phyloP scores from a whole-genome alignment of 2,888 invertebrate species.

The Tetropium fuscum region DNA sequence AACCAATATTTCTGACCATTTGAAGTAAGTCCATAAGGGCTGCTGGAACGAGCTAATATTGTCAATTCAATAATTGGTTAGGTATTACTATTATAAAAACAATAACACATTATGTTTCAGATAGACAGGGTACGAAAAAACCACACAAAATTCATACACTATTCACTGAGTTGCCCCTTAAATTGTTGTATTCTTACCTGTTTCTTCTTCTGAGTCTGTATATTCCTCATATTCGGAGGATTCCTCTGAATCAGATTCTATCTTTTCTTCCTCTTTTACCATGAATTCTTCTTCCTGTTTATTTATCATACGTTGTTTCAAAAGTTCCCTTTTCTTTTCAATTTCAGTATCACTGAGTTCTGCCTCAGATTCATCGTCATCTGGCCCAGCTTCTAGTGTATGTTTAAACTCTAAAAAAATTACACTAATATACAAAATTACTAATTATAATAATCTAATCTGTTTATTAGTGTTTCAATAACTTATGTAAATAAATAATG shows the following conservation, averaged over 20 bases:
- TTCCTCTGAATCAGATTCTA: slow-evolving; percentile 76
- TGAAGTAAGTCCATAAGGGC: no score
- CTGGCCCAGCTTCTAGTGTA: slow-evolving; percentile 63
- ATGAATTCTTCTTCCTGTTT: slow-evolving; percentile 82
- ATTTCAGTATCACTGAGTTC: slow-evolving; percentile 89
- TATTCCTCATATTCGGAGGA: slow-evolving; percentile 89
- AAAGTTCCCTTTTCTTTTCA: slow-evolving; percentile 80
- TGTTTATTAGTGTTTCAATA: no score
- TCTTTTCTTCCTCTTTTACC: slow-evolving; percentile 81
- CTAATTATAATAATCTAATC: background rate
- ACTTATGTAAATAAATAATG: no score
- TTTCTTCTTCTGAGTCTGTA: slow-evolving; percentile 91
- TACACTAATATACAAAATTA: background rate
- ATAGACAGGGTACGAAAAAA: no score
- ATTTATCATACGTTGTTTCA: slow-evolving; percentile 76
- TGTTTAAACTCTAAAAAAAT: slow-evolving; percentile 60
- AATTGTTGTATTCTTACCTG: slow-evolving; percentile 66
- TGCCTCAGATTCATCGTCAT: slow-evolving; percentile 80
- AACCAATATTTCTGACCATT: no score
- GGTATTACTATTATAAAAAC: no score
- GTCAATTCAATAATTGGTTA: no score
- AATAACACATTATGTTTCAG: no score
- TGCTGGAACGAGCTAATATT: no score
- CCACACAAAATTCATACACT: no score
- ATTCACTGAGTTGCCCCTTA: no score